Base-by-base conservation (phyloP, 1,140 invertebrate genomes). In the Centruroides sculpturatus region DNA sequence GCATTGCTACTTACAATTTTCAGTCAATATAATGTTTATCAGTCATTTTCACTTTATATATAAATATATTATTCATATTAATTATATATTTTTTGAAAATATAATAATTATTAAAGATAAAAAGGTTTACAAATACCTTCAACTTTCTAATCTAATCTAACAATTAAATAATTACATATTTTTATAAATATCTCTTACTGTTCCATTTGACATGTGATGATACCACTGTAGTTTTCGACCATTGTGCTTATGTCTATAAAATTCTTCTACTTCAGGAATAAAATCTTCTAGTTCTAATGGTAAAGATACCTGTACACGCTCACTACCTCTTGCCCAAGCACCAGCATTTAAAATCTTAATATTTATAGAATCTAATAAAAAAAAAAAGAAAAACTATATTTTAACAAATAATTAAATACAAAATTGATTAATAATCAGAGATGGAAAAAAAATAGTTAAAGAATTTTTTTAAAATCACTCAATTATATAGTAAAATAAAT, bases 181-280 rank as follows among this genome's bases (percentile, higher is more conserved):
- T 0, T 23, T 23, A 23, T 23, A 55, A 63, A 54, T 35, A 41
- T 41, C 5, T 5, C 72, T 71, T 78, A 85, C 81, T 47, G 92
- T 94, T 68, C 95, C 96, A 79, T 98, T 98, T 54, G 94, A 97
- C 93, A 99, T 98, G 69, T 98, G 93, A 79, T 99, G 94, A 75
- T 98, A 95, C 97, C 97, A 99, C 75, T 96, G 92, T 50, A 99
- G 79, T 75, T 98, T 98, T 54, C 96, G 78, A n/a, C 95, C 95
- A 71, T 86, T 93, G 77, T 99, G 95, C 73, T 98, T 97, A 48
- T 71, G 72, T 64, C 74, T 71, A 68, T 82, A 82, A 65, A 80
- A 80, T 54, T 79, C 76, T 86, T 98, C 78, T 84, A 77, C 72
- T 78, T 99, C 92, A 7, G 94, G 94, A 70, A 99, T 96, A 73